These are phyloP conservation scores for Cyphomyrus plagiostoma DNA, from an alignment of 2,113 vertebrate species.

Conservation along the genomic window DNA sequence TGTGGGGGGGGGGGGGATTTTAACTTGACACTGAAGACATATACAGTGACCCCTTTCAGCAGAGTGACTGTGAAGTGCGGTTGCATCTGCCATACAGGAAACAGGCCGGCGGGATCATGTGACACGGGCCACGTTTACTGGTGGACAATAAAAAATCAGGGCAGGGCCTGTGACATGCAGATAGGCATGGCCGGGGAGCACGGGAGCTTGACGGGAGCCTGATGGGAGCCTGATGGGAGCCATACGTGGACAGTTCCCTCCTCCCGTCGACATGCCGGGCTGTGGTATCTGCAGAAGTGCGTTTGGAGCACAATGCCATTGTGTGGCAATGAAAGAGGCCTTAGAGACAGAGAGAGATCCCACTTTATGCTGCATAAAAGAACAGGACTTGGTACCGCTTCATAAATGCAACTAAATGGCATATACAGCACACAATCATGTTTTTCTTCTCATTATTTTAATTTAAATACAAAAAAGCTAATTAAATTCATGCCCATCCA, in stretches of 20 bases:
- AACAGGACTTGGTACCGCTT: not conserved
- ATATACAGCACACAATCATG: not conserved
- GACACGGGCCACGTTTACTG: not conserved
- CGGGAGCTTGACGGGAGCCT: too few relatives aligned
- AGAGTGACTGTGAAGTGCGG: not conserved
- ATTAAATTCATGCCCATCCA: not conserved
- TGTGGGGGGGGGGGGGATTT: not conserved
- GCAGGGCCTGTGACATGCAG: not conserved
- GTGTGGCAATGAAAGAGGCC: not conserved
- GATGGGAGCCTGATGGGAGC: too few relatives aligned
- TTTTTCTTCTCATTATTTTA: not conserved
- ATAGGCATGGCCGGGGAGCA: not conserved
- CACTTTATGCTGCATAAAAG: not conserved
- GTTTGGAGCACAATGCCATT: not conserved
- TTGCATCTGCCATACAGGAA: not conserved
- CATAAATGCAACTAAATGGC: not conserved
- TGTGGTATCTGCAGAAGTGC: not conserved
- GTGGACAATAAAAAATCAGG: not conserved
- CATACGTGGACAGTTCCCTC: not conserved
- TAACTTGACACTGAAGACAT: not conserved
- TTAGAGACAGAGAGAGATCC: not conserved
- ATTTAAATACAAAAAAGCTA: not conserved
- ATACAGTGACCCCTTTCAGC: not conserved
- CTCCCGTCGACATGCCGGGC: not conserved
- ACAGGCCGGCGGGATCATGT: not conserved